Conservation (phyloP, 1,140 invertebrate genomes). For the Holcopasites calliopsidis region DNA sequence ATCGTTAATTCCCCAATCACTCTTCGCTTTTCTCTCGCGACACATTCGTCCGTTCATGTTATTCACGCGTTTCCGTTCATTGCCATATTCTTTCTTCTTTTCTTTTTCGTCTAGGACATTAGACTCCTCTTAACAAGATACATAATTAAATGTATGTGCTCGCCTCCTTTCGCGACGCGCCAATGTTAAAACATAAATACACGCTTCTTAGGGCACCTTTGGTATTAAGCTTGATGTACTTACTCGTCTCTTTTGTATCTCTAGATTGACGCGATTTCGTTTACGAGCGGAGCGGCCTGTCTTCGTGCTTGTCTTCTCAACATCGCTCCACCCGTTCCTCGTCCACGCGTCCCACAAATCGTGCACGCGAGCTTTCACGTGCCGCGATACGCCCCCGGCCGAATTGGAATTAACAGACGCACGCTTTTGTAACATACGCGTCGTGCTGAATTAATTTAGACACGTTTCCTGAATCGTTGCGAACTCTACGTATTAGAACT, state of each 20-base stretch:
- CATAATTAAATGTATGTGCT: conserved; percentile 63
- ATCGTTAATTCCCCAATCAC: background rate
- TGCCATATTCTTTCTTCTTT: background rate
- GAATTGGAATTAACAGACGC: too few relatives aligned
- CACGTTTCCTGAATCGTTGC: too few relatives aligned
- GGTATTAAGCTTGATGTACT: conserved; percentile 80
- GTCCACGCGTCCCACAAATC: too few relatives aligned
- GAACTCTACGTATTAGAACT: too few relatives aligned
- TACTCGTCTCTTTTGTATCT: conserved; percentile 53
- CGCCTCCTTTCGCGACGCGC: conserved; percentile 65
- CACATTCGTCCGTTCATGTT: background rate
- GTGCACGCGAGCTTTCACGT: too few relatives aligned
- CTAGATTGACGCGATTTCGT: conserved; percentile 51
- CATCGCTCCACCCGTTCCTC: too few relatives aligned
- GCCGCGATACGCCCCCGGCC: too few relatives aligned
- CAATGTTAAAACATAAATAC: conserved; percentile 79
- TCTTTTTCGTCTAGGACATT: conserved; percentile 65
- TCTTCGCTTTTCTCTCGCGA: background rate
- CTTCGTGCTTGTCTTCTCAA: background rate
- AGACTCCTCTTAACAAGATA: conserved; percentile 74
- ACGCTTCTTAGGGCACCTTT: conserved; percentile 80
- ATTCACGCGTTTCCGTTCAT: background rate
- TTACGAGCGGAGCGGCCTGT: conserved; percentile 28
- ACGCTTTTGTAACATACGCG: too few relatives aligned
- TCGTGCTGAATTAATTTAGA: too few relatives aligned